Percentiles rank a stretch among this genome's conserved stretches.
Conservation (phyloP, 2,797 vertebrate species). For the Galaxias olidus region DNA sequence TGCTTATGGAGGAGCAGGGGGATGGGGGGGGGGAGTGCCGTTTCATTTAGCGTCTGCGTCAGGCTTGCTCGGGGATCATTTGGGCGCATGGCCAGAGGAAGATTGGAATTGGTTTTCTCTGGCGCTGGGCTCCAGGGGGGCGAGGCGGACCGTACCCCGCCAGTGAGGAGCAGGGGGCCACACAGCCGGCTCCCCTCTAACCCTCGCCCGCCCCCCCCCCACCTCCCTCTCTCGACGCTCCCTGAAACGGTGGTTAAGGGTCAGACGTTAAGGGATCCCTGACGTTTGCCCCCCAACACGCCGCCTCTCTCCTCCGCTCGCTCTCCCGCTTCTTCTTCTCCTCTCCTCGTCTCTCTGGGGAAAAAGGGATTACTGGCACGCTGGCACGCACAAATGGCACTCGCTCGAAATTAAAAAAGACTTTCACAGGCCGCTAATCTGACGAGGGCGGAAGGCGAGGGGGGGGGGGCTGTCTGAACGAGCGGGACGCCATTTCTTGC, state of each 20-base stretch:
- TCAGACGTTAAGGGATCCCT: constrained; percentile 67
- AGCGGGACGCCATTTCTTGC: constrained; percentile 44
- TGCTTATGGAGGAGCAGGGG: constrained; percentile 44
- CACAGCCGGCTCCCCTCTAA: constrained; percentile 44
- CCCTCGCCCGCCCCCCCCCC: constrained; percentile 12
- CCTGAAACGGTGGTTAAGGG: constrained; percentile 65
- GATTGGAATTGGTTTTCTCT: constrained; percentile 59
- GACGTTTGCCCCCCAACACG: constrained; percentile 54
- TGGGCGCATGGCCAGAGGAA: constrained; percentile 54
- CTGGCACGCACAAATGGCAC: constrained; percentile 72
- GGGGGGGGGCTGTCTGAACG: constrained; percentile 6
- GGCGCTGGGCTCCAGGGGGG: constrained; percentile 38
- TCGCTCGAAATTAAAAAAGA: constrained; percentile 78
- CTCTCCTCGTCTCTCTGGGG: constrained; percentile 57
- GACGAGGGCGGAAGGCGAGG: constrained; percentile 59
- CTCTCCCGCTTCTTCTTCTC: constrained; percentile 47
- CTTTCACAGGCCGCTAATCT: constrained; percentile 76
- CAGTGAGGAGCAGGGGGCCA: constrained; percentile 30
- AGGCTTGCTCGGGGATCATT: constrained; percentile 59
- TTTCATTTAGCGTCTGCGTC: constrained; percentile 60
- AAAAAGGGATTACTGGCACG: constrained; percentile 72
- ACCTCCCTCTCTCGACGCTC: constrained; percentile 28
- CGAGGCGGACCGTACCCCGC: constrained; percentile 38
- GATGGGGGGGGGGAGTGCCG: constrained; percentile 22
- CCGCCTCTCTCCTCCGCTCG: constrained; percentile 36